Evolutionary conservation across 2,113 vertebrate species (phyloP).

Genomic region (Ceyx melanurus): DNA sequence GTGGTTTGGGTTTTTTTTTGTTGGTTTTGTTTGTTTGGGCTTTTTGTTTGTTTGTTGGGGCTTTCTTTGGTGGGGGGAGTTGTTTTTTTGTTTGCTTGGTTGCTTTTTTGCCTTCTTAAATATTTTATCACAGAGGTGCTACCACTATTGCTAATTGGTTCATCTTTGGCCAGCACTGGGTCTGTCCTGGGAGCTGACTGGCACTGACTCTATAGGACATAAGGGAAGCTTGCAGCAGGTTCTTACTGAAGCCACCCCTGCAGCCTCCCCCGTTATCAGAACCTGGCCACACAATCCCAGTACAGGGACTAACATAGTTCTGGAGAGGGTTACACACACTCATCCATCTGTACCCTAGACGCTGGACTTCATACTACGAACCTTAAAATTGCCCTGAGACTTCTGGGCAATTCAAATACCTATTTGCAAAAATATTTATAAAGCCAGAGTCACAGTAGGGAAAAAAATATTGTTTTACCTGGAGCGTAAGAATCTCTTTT

Average conservation of each 20-base stretch:
- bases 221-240: neutral
- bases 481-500: neutral
- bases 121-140: no score
- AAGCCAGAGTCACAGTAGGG: neutral
- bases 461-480: neutral
- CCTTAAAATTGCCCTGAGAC: neutral
- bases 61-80: neutral
- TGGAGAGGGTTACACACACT: neutral
- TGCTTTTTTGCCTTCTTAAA: neutral
- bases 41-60: neutral
- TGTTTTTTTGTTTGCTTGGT: neutral
- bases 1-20: neutral
- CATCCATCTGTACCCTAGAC: neutral
- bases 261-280: neutral
- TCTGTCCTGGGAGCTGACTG: neutral
- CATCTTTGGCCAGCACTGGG: neutral
- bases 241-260: neutral
- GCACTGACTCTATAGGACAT: neutral
- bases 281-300: neutral
- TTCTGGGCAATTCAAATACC: neutral
- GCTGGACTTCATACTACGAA: neutral
- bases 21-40: neutral
- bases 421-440: neutral
- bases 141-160: no score
- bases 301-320: neutral